Base-by-base conservation (phyloP, 2,888 invertebrate genomes). In the Polyploca ridens region DNA sequence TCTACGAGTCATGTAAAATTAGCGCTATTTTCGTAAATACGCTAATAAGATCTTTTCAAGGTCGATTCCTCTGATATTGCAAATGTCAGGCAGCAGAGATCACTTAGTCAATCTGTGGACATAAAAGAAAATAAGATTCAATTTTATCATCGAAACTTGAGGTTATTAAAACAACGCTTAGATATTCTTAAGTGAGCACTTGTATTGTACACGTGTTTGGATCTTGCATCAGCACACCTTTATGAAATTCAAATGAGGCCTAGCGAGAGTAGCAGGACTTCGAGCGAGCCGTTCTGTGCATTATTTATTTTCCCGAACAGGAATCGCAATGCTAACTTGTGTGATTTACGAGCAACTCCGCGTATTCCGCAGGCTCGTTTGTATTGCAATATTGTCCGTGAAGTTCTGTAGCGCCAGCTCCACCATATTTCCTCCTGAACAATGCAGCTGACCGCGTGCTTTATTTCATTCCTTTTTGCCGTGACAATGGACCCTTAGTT, bases 161-260 rank as follows among this genome's bases (percentile, higher is more conserved):
- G 1, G 35, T 35, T 35, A 35, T 35, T 3, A 35, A 7, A 5
- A 0, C 5, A 35, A 7, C 35, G 35, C 35, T 35, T 35, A 27
- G 27, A 27, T 27, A 27, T 19, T 60, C 8, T 16, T 54, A 73
- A 74, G 4, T n/a, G n/a, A n/a, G 5, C 46, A 46, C n/a, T n/a
- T n/a, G n/a, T n/a, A n/a, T 46, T 46, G 41, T 3, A 41, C 4
- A 6, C n/a, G 46, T n/a, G 0, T 46, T 46, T 3, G 46, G 46
- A 46, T 70, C 79, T 78, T 77, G 72, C 70, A 66, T 78, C 69
- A 85, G 87, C 81, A 85, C 81, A 81, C 83, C 82, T 87, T 86
- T 88, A 85, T 89, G 87, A 87, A 89, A 87, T 90, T 88, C 86
- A 88, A 88, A 90, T 88, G 81, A 86, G 78, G 72, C 66, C 75